Base-by-base conservation (phyloP, 37 sponge, comb jelly and placozoan species). In the Petrosia ficiformis region DNA sequence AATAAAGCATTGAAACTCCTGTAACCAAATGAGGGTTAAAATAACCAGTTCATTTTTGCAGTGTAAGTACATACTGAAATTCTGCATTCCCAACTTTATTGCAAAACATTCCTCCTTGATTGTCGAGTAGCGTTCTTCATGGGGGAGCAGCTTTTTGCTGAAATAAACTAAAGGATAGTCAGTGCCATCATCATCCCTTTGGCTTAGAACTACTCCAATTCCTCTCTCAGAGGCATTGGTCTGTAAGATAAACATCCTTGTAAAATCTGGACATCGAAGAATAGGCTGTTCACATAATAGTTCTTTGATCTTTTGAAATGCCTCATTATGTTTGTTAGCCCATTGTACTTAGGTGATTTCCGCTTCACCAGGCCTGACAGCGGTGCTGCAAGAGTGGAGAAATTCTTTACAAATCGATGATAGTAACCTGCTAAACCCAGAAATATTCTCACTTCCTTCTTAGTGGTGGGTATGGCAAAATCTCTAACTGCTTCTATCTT, bases 101-200 rank as follows among this genome's bases (percentile, higher is more conserved):
- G 80, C 84, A 31, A 88, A 39, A 42, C 69, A 72, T 39, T 88
- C 79, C 58, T 77, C 73, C 63, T 83, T 70, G 0, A 76, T 37
- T 2, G 85, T 73, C 33, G 85, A 83, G 30, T 88, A 77, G 16
- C 40, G 25, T 19, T 67, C 69, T 57, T 86, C 80, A 25, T 67
- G n/a, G 34, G 57, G 65, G 2, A 73, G 70, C 29, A 79, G 26
- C 69, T 80, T 74, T 34, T 59, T 71, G 35, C 80, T 79, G 25
- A 54, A 79, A 57, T 77, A 84, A 14, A 76, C 75, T 5, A 86
- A 16, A 0, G 71, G 81, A 54, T 79, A 74, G 0, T 80, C 81
- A 4, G 59, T 10, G 0, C 65, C 81, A 28, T 59, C 63, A 2
- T 67, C 52, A 32, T 58, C 43, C n/a, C n/a, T n/a, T n/a, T n/a